Base-by-base conservation (phyloP, 2,113 vertebrate genomes). In the Oreochromis tanganicae region DNA sequence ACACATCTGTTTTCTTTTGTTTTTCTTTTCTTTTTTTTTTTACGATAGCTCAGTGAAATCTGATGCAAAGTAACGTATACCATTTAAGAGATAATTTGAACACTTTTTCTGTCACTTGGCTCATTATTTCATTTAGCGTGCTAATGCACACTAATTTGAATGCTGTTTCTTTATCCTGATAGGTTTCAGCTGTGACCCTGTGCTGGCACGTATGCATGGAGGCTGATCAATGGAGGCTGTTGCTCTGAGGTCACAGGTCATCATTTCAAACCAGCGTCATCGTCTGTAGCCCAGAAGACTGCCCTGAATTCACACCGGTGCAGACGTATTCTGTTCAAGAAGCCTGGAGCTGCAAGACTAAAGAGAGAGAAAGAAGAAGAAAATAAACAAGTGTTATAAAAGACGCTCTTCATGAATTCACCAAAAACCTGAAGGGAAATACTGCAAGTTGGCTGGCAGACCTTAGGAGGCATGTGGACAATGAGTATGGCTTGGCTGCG, bases 341-440 rank as follows among this genome's bases (percentile, higher is more conserved):
- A 85, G 63, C 43, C 82, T 46, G 59, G 50, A 83, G 46, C 84
- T 91, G 83, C 81, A 52, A 63, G 36, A 59, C 57, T 14, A 84
- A 24, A 75, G 24, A 75, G 21, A 48, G 14, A 61, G 48, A 56
- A 34, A 78, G 59, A 17, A 16, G 61, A 56, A 75, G 34, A 88
- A 86, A 92, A 91, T 46, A 87, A 92, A 85, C 61, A 81, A 21
- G 1, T 29, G 81, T 78, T 85, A 27, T 85, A 85, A 81, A 83
- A 92, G 79, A 82, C 54, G 0, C 82, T 66, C 91, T 95, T 93
- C 84, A 95, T 97, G 96, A 93, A 90, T 95, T 89, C 89, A 81
- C 84, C 80, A 83, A 94, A 86, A 89, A 85, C 90, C 88, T 95
- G 89, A 96, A 93, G 89, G 91, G 61, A 93, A 91, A 92, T 82